phyloP scores from a whole-genome alignment of 2,113 vertebrate species.

The Salvelinus namaycush region DNA sequence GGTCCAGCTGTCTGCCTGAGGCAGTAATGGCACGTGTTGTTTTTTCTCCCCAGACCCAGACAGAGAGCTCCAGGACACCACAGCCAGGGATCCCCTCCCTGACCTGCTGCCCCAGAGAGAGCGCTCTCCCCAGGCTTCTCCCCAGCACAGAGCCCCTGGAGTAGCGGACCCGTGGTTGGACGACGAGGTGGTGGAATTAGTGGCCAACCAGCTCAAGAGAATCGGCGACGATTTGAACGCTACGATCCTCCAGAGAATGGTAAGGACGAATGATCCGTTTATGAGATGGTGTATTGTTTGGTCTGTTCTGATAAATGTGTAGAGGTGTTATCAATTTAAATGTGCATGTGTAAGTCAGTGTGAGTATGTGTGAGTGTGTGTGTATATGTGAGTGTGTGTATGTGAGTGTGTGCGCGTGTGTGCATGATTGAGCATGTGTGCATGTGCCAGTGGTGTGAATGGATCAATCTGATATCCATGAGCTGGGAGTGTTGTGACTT shows the following conservation, averaged over 20 bases:
- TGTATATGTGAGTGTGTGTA: background rate
- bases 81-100: constrained; percentile 39
- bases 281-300: background rate
- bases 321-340: too few species aligned
- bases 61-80: constrained; percentile 16
- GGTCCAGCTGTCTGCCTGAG: too few species aligned
- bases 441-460: constrained; percentile 10
- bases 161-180: constrained; percentile 31
- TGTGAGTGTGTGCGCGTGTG: background rate
- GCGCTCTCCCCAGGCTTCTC: constrained; percentile 28
- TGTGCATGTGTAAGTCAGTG: background rate
- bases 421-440: background rate
- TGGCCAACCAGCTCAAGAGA: constrained; percentile 64
- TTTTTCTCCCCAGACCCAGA: constrained; percentile 37
- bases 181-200: constrained; percentile 47
- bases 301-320: too few species aligned
- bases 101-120: constrained; percentile 60
- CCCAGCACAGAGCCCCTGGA: constrained; percentile 25
- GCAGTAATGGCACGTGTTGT: background rate
- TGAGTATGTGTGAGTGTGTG: background rate
- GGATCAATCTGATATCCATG: constrained; percentile 49
- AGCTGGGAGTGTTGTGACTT: constrained; percentile 2
- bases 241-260: constrained; percentile 63
- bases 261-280: constrained; percentile 26
- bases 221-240: constrained; percentile 72